Base-by-base conservation (phyloP, 2,888 invertebrate genomes). In the Conus canariensis region DNA sequence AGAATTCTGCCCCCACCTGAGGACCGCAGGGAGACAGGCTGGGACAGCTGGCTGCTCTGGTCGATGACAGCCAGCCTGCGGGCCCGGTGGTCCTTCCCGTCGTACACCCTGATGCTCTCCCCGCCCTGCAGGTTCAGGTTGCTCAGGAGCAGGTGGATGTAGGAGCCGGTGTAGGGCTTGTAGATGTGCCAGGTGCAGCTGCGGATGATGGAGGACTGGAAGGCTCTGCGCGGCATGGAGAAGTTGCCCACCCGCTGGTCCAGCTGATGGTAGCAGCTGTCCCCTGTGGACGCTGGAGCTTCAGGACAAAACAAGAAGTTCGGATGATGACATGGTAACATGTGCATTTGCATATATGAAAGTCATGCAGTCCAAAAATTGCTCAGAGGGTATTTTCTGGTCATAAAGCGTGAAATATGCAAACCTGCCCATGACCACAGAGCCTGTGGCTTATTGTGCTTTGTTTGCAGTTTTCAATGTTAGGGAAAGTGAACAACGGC, bases 171-270 rank as follows among this genome's bases (percentile, higher is more conserved):
- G 70, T 85, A 83, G 45, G 56, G 45, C 25, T 25, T 85, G n/a
- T 89, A 19, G 19, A 89, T 89, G 83, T 67, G 85, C 89, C 89
- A 89, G n/a, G 7, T 22, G 74, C 83, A 70, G 70, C 56, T 56
- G 22, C 60, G 64, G 30, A 89, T 74, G 74, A 56, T 70, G 25
- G 70, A 58, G 19, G 9, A 19, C n/a, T 56, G 70, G 70, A 64
- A 85, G 5, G 89, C 83, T 12, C 45, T 30, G 10, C 85, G 59
- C 9, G 89, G 89, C 89, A 89, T 89, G 89, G 45, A 85, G 74
- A 89, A 89, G 74, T 89, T 89, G 45, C 89, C 89, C 58, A 8
- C 16, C 12, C 30, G 58, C 19, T 19, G 58, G 67, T 5, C 45
- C 58, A 89, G 59, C 56, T 67, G 87, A 56, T 87, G 58, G 87